phyloP scores from a whole-genome alignment of 2,888 invertebrate genomes.

The Scelioninae gen. 2 region DNA sequence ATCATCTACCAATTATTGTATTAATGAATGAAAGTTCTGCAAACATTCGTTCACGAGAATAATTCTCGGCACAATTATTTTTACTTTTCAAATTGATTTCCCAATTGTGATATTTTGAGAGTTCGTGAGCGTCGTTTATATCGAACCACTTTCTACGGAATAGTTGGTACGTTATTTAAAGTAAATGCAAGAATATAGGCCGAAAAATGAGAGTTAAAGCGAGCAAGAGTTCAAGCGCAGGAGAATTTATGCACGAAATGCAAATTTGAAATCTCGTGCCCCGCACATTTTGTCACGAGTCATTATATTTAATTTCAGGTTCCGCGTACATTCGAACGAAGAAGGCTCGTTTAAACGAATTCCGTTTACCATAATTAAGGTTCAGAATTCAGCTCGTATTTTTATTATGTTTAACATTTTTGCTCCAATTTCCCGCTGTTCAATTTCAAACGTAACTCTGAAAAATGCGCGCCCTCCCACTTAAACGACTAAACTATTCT shows the following conservation, averaged over 20 bases:
- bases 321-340: constrained; percentile 7
- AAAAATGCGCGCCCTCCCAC: too few relatives aligned
- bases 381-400: too few relatives aligned
- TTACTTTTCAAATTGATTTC: constrained; percentile 4
- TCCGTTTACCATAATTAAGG: too few relatives aligned
- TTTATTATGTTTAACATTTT: too few relatives aligned
- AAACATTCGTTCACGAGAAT: too few relatives aligned
- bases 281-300: constrained; percentile 6
- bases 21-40: too few relatives aligned
- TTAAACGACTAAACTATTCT: too few relatives aligned
- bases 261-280: constrained; percentile 19
- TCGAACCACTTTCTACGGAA: constrained; percentile 38
- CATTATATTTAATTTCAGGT: constrained; percentile 18
- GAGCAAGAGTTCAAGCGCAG: constrained; percentile 31
- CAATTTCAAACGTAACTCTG: too few relatives aligned
- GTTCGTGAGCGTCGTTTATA: constrained; percentile 37
- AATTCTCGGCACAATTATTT: too few relatives aligned
- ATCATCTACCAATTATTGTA: too few relatives aligned
- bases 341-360: background rate
- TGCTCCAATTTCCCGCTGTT: too few relatives aligned
- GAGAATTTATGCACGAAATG: constrained; percentile 35
- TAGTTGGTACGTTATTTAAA: constrained; percentile 41
- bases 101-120: constrained; percentile 18
- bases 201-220: constrained; percentile 36
- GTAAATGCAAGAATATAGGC: constrained; percentile 35